These are phyloP conservation scores for Orbicella faveolata DNA, from an alignment of 64 coral and sea anemone genomes.

Conservation along the genomic window DNA sequence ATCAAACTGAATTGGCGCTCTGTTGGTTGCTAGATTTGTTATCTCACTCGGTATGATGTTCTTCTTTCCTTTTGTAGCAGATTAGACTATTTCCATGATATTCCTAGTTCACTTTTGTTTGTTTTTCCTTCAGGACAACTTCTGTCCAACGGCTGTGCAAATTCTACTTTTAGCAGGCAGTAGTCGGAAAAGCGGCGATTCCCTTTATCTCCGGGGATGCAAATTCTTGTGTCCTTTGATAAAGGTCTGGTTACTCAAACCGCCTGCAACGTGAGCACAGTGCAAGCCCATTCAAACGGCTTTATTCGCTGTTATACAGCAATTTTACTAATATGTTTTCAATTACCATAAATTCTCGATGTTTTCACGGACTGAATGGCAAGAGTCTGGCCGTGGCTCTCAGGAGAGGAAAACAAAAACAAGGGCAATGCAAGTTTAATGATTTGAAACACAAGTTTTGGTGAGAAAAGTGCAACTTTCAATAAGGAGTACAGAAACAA, in stretches of 20 bases:
- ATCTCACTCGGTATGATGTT: neutral
- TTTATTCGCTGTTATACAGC: slow-evolving; percentile 41
- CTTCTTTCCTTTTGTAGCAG: no score
- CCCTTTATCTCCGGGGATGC: slow-evolving; percentile 33
- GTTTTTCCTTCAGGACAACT: neutral
- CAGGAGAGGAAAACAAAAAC: neutral
- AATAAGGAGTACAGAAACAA: no score
- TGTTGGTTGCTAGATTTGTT: neutral
- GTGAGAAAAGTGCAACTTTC: neutral
- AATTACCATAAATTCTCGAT: slow-evolving; percentile 40
- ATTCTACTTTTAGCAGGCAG: neutral
- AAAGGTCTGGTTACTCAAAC: slow-evolving; percentile 14
- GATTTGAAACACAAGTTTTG: neutral
- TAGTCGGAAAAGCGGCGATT: slow-evolving; percentile 21
- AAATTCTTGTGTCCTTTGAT: slow-evolving; percentile 40
- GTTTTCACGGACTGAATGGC: neutral
- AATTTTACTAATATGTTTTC: slow-evolving; percentile 53
- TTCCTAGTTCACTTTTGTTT: neutral
- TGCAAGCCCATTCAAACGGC: slow-evolving; percentile 14
- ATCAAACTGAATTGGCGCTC: neutral
- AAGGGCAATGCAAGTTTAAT: neutral
- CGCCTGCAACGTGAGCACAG: neutral
- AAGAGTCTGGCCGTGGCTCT: neutral
- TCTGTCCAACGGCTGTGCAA: neutral
- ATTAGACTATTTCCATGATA: neutral